A percentile compares a stretch with the other conserved stretches of the same genome.
Evolutionary conservation across 2,888 invertebrate genomes (phyloP).

Genomic region (Eristalis pertinax): DNA sequence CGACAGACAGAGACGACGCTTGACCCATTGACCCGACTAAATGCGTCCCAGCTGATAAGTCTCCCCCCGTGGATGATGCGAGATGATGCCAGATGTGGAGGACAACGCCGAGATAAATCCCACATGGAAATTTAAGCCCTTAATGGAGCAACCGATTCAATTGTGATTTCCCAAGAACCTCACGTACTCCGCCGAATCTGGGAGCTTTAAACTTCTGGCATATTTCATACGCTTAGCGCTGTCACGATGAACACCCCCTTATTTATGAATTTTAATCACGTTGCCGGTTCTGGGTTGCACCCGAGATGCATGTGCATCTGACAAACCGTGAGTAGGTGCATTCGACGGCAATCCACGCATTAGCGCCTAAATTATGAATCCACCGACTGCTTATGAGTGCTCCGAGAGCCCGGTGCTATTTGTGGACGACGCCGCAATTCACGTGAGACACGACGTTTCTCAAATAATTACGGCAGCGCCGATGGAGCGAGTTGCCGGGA

Average conservation of each 20-base stretch:
- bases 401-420: constrained; percentile 31
- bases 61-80: background rate
- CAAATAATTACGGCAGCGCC: constrained; percentile 55
- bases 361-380: constrained; percentile 55
- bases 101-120: background rate
- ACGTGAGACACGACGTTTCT: constrained; percentile 49
- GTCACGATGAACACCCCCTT: constrained; percentile 48
- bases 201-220: constrained; percentile 14
- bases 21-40: background rate
- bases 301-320: constrained; percentile 24
- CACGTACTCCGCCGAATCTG: background rate
- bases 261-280: constrained; percentile 62
- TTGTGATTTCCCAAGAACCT: constrained; percentile 6
- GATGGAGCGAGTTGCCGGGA: background rate
- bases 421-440: constrained; percentile 24
- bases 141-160: constrained; percentile 8
- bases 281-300: constrained; percentile 20
- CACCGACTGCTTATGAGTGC: constrained; percentile 22
- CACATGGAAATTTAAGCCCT: constrained; percentile 18
- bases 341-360: constrained; percentile 9
- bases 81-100: constrained; percentile 5
- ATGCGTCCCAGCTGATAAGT: background rate
- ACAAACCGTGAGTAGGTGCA: constrained; percentile 46
- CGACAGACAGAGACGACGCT: background rate
- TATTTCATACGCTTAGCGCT: constrained; percentile 58